phyloP scores from a whole-genome alignment of 2,113 vertebrate species.

The Phaethon lepturus region DNA sequence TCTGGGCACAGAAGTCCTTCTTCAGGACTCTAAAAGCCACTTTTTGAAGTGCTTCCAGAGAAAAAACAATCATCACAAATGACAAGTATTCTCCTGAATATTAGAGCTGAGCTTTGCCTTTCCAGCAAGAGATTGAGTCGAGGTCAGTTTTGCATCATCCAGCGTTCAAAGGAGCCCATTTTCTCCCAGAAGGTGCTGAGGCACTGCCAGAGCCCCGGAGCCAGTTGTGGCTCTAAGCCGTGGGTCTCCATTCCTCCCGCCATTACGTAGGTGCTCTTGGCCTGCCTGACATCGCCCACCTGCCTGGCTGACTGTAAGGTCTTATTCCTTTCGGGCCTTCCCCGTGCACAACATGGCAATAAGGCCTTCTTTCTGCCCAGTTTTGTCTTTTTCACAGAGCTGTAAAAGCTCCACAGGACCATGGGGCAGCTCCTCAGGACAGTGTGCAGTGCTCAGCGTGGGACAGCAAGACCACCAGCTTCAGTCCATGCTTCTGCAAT shows the following conservation, averaged over 20 bases:
- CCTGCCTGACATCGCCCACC: neutral
- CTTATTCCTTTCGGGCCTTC: neutral
- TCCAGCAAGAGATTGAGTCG: neutral
- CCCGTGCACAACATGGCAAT: neutral
- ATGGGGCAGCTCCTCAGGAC: neutral
- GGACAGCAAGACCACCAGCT: neutral
- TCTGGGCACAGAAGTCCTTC: neutral
- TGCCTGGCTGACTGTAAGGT: neutral
- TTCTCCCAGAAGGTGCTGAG: neutral
- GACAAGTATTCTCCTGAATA: neutral
- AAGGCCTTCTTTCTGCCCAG: neutral
- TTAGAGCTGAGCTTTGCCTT: neutral
- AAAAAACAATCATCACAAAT: neutral
- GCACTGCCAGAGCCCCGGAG: neutral
- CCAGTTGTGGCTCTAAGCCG: neutral
- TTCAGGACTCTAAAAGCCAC: neutral
- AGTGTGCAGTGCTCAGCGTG: neutral
- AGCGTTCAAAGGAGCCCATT: neutral
- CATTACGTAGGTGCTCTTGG: rapidly evolving
- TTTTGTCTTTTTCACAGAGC: neutral
- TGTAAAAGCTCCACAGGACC: neutral
- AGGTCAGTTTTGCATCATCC: neutral
- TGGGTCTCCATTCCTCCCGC: neutral
- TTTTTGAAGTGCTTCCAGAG: neutral
- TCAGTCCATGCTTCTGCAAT: neutral